Conservation (phyloP, 2,888 invertebrate species). For the Apamea anceps region DNA sequence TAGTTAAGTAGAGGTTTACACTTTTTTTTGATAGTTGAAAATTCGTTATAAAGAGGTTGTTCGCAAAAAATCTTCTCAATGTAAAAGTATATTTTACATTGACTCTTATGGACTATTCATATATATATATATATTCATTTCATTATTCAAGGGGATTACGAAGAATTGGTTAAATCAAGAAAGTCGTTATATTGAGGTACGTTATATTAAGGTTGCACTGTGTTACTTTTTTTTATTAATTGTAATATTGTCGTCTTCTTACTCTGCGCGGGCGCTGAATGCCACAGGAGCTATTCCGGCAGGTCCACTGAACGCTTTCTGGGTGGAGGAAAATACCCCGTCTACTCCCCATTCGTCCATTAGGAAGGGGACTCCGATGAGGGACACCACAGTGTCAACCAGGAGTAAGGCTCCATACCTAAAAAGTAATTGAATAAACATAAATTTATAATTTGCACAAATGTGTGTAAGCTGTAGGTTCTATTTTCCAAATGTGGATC, state of each 20-base stretch:
- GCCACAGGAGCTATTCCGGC: slow-evolving; percentile 92
- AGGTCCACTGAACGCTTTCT: slow-evolving; percentile 92
- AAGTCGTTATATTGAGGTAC: too few species aligned
- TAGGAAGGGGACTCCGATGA: slow-evolving; percentile 91
- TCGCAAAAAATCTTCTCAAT: too few species aligned
- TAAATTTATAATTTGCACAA: background rate
- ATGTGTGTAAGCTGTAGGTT: background rate
- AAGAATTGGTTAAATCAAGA: too few species aligned
- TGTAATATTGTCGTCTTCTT: slow-evolving; percentile 65
- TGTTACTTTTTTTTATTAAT: background rate
- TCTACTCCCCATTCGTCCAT: slow-evolving; percentile 92
- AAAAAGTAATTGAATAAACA: slow-evolving; percentile 36
- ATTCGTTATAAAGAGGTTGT: too few species aligned
- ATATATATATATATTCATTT: too few species aligned
- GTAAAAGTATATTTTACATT: too few species aligned
- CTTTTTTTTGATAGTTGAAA: too few species aligned
- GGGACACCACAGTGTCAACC: slow-evolving; percentile 93
- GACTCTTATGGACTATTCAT: too few species aligned
- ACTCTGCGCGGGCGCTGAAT: slow-evolving; percentile 91
- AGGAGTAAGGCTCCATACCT: slow-evolving; percentile 91
- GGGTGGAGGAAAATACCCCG: slow-evolving; percentile 92
- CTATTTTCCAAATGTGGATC: background rate
- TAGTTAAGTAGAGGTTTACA: too few species aligned
- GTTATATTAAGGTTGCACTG: too few species aligned
- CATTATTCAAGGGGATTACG: too few species aligned